Conservation (phyloP, 2,888 invertebrate species). For the Carcina quercana region DNA sequence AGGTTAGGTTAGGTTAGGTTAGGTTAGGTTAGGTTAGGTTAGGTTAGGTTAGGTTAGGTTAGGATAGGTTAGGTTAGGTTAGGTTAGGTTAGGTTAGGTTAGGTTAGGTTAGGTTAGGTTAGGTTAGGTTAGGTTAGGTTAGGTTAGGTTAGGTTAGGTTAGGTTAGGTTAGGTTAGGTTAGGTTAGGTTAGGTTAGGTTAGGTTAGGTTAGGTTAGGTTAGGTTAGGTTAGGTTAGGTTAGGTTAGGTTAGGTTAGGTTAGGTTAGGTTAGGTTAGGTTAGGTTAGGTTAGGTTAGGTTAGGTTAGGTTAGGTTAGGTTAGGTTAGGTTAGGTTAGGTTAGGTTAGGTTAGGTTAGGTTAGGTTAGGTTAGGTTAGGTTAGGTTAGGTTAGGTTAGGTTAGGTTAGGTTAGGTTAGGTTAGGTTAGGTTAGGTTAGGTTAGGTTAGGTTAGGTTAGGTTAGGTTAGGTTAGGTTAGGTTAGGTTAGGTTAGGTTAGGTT, state of each 20-base stretch:
- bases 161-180: slow-evolving; percentile 11
- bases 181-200: slow-evolving; percentile 12
- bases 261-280: slow-evolving; percentile 12
- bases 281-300: slow-evolving; percentile 10
- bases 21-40: slow-evolving; percentile 17
- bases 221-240: slow-evolving; percentile 12
- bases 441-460: slow-evolving; percentile 9
- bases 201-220: slow-evolving; percentile 11
- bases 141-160: slow-evolving; percentile 9
- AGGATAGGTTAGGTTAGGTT: slow-evolving; percentile 16
- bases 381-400: slow-evolving; percentile 9
- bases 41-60: slow-evolving; percentile 18
- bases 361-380: slow-evolving; percentile 9
- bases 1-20: slow-evolving; percentile 14
- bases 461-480: slow-evolving; percentile 9
- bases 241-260: slow-evolving; percentile 11
- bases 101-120: slow-evolving; percentile 9
- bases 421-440: slow-evolving; percentile 9
- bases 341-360: slow-evolving; percentile 8
- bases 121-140: slow-evolving; percentile 9
- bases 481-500: slow-evolving; percentile 9
- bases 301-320: slow-evolving; percentile 12
- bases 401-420: slow-evolving; percentile 9
- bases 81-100: slow-evolving; percentile 9
- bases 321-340: slow-evolving; percentile 11